phyloP scores from a whole-genome alignment of 1,140 invertebrate genomes.

The Ganaspis sp. region DNA sequence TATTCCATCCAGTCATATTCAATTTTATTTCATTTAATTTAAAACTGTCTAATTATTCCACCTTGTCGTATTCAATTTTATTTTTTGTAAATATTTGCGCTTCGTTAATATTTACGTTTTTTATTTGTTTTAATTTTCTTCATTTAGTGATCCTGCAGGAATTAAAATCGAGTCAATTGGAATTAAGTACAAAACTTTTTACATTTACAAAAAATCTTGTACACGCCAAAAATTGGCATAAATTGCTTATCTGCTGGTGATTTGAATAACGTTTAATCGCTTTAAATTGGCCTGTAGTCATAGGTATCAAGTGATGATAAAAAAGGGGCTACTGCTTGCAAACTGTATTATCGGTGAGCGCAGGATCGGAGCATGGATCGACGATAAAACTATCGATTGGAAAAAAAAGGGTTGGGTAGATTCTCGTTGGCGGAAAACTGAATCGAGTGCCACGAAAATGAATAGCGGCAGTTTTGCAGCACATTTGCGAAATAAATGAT shows the following conservation, averaged over 20 bases:
- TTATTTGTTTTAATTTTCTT: no score
- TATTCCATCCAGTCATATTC: no score
- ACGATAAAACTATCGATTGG: slow-evolving; percentile 47
- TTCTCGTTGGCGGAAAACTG: slow-evolving; percentile 71
- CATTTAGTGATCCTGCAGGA: no score
- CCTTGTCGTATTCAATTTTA: no score
- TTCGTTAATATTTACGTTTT: no score
- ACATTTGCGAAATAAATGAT: slow-evolving; percentile 77
- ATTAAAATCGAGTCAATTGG: no score
- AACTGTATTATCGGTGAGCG: slow-evolving; percentile 62
- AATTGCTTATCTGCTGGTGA: slow-evolving; percentile 6
- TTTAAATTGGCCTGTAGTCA: slow-evolving; percentile 10
- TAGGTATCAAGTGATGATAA: slow-evolving; percentile 8
- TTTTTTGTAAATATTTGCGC: no score
- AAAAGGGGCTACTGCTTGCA: slow-evolving; percentile 42
- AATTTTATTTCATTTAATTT: no score
- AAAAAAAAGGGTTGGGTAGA: slow-evolving; percentile 47
- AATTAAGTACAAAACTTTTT: no score
- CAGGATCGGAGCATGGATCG: slow-evolving; percentile 35
- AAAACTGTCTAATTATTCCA: neutral
- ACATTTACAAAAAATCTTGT: neutral
- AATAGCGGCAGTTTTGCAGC: slow-evolving; percentile 77
- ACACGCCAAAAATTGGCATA: neutral
- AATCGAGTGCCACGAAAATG: slow-evolving; percentile 76
- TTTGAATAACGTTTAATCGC: slow-evolving; percentile 10